phyloP scores from a whole-genome alignment of 2,797 vertebrate species.

The Coendou prehensilis region DNA sequence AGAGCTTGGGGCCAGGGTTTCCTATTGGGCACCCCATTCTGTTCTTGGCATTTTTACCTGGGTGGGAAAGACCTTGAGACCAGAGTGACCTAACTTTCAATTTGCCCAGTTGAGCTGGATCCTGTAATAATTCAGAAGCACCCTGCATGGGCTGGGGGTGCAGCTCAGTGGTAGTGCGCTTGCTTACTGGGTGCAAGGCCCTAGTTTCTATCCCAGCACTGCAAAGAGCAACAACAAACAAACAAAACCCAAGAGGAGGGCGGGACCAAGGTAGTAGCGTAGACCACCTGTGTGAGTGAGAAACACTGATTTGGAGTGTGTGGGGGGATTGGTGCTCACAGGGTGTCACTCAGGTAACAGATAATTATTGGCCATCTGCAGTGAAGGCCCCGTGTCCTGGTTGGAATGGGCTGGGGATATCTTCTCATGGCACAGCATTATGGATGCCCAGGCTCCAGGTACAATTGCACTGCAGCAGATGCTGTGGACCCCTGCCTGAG shows the following conservation, averaged over 20 bases:
- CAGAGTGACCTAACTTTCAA: neutral
- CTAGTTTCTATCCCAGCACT: neutral
- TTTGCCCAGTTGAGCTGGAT: neutral
- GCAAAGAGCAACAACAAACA: neutral
- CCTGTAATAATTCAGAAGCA: neutral
- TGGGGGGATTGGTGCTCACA: fast-evolving
- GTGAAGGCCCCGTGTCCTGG: neutral
- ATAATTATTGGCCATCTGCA: neutral
- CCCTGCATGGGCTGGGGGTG: fast-evolving
- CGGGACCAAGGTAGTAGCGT: neutral
- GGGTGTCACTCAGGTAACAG: neutral
- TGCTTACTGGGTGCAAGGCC: neutral
- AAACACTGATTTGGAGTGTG: neutral
- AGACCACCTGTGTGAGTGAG: neutral
- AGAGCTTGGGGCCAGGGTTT: neutral
- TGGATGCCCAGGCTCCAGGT: neutral
- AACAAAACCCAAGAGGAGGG: neutral
- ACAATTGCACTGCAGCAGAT: neutral
- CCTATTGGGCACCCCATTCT: neutral
- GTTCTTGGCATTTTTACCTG: neutral
- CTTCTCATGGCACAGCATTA: neutral
- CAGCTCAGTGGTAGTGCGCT: neutral
- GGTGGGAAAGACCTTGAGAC: neutral
- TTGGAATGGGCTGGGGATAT: neutral
- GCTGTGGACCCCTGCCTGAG: neutral